Conservation (phyloP, 1,140 invertebrate genomes). For the Sycophaga agraensis region DNA sequence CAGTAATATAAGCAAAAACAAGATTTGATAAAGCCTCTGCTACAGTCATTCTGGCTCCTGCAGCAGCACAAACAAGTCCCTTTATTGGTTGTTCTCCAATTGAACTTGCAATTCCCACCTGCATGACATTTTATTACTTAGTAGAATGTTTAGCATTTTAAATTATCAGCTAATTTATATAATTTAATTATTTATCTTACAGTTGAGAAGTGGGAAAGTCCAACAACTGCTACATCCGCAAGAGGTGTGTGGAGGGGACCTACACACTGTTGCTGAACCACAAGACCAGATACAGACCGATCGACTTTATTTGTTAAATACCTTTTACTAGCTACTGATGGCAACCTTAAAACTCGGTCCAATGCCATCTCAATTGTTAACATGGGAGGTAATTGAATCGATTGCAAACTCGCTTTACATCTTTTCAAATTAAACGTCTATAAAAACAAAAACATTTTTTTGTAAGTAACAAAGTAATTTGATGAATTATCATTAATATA, state of each 20-base stretch:
- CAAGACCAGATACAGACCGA: slow-evolving; percentile 91
- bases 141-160: too few species aligned
- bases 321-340: slow-evolving; percentile 91
- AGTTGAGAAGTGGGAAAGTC: slow-evolving; percentile 72
- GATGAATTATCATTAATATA: neutral
- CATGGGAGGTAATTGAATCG: slow-evolving; percentile 60
- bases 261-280: slow-evolving; percentile 97
- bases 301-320: slow-evolving; percentile 96
- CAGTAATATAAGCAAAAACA: slow-evolving; percentile 86
- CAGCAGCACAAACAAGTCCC: slow-evolving; percentile 76
- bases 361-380: slow-evolving; percentile 69
- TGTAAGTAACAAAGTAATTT: neutral
- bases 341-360: slow-evolving; percentile 80
- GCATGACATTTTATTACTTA: neutral
- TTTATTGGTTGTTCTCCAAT: slow-evolving; percentile 98
- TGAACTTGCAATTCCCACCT: slow-evolving; percentile 87
- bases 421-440: slow-evolving; percentile 61
- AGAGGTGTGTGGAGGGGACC: slow-evolving; percentile 94
- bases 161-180: too few species aligned
- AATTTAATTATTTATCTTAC: slow-evolving; percentile 43
- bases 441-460: slow-evolving; percentile 23
- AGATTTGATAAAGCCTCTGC: slow-evolving; percentile 94
- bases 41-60: slow-evolving; percentile 90
- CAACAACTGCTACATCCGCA: slow-evolving; percentile 91
- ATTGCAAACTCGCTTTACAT: slow-evolving; percentile 40